These are phyloP conservation scores for Pontoporia blainvillei DNA, from an alignment of 2,113 vertebrate genomes.

Conservation along the genomic window DNA sequence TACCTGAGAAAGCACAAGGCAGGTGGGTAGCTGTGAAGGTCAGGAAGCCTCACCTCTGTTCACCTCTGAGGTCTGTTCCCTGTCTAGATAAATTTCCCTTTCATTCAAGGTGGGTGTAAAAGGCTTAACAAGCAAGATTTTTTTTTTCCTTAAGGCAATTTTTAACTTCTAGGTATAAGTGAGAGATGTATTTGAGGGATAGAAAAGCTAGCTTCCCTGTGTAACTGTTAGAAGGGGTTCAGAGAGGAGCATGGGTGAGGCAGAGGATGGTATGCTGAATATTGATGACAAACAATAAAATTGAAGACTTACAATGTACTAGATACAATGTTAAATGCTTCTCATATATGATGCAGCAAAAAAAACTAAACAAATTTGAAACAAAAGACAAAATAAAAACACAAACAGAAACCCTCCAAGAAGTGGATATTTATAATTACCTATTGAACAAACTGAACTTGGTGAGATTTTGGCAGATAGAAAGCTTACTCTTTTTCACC, in stretches of 20 bases:
- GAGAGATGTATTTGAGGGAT: not conserved
- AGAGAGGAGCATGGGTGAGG: not conserved
- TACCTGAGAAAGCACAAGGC: not conserved
- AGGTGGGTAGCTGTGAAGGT: not conserved
- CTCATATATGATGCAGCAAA: not conserved
- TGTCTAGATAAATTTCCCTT: not conserved
- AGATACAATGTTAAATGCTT: not conserved
- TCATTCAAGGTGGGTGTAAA: not conserved
- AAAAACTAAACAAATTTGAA: not conserved
- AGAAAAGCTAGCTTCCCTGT: not conserved
- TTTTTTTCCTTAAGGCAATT: not conserved
- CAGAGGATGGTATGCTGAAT: not conserved
- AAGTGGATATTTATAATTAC: not conserved
- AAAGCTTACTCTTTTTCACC: not conserved
- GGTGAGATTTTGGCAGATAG: not conserved
- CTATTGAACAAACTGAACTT: not conserved
- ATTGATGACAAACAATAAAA: not conserved
- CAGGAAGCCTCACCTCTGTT: not conserved
- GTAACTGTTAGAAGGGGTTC: not conserved
- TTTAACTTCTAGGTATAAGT: not conserved
- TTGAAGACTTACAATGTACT: not conserved
- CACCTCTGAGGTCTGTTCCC: no score
- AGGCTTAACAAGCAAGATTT: not conserved
- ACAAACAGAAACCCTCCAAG: not conserved
- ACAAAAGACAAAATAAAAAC: not conserved